Evolutionary conservation across 1,140 invertebrate species (phyloP).

Genomic region (Campodea augens): DNA sequence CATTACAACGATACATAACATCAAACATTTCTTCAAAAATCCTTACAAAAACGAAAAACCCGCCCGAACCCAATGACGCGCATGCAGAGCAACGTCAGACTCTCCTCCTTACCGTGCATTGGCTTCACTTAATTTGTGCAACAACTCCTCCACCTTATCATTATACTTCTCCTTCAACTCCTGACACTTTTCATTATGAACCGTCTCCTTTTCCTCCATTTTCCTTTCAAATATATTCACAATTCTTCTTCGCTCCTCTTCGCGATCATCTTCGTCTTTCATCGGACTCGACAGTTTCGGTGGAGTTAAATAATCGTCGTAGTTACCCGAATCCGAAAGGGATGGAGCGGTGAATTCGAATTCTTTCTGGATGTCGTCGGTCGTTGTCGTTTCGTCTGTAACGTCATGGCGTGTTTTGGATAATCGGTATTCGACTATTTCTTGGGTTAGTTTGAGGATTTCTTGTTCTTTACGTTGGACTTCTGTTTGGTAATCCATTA

Average conservation of each 20-base stretch:
- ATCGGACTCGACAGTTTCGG: slow-evolving; percentile 42
- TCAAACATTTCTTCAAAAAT: too few species aligned
- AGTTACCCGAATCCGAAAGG: slow-evolving; percentile 64
- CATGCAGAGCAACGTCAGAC: too few species aligned
- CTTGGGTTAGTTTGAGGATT: slow-evolving; percentile 56
- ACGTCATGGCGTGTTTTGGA: slow-evolving; percentile 41
- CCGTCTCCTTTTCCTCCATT: slow-evolving; percentile 46
- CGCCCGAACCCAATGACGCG: too few species aligned
- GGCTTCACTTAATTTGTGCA: slow-evolving; percentile 56
- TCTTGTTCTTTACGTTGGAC: slow-evolving; percentile 58
- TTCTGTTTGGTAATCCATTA: slow-evolving; percentile 50
- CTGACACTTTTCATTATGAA: slow-evolving; percentile 44
- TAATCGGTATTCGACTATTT: slow-evolving; percentile 56
- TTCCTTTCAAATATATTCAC: slow-evolving; percentile 48
- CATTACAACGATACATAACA: too few species aligned
- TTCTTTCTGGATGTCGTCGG: slow-evolving; percentile 5
- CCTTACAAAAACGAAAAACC: too few species aligned
- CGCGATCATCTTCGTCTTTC: slow-evolving; percentile 34
- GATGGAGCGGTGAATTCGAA: too few species aligned
- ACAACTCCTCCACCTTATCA: slow-evolving; percentile 50
- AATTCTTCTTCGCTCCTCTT: slow-evolving; percentile 40
- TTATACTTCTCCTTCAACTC: slow-evolving; percentile 54
- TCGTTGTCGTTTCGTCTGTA: neutral
- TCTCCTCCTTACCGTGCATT: slow-evolving; percentile 38
- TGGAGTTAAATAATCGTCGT: slow-evolving; percentile 53